Percentiles rank a stretch among this genome's conserved stretches.
These are phyloP conservation scores for Vanessa tameamea DNA, from an alignment of 1,140 invertebrate species.

Conservation along the genomic window DNA sequence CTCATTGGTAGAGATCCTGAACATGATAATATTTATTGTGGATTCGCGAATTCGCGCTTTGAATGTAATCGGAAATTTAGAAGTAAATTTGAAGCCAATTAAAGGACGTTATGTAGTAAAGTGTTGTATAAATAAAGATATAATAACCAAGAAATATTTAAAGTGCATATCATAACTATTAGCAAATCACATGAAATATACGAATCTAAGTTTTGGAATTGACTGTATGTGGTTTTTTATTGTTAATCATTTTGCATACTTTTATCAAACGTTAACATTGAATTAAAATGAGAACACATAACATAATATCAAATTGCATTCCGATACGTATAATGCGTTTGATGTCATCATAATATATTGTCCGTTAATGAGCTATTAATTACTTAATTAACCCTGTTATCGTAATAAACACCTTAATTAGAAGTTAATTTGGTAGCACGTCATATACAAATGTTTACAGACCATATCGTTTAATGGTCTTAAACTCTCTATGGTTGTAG, in stretches of 20 bases:
- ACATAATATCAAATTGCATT: conserved; percentile 30
- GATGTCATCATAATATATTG: conserved; percentile 45
- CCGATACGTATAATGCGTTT: conserved; percentile 49
- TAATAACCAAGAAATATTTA: no score
- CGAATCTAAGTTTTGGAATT: no score
- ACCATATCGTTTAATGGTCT: conserved; percentile 25
- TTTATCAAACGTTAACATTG: neutral
- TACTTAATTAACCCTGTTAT: conserved; percentile 61
- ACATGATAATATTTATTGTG: no score
- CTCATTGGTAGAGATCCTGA: no score
- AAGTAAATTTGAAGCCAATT: no score
- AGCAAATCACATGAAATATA: no score
- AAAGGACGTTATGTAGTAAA: no score
- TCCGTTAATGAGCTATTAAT: conserved; percentile 66
- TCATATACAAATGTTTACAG: conserved; percentile 35
- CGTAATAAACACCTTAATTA: conserved; percentile 58
- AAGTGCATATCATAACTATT: no score
- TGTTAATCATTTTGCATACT: neutral
- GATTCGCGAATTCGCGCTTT: no score
- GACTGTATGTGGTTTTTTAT: no score
- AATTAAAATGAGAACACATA: conserved; percentile 1
- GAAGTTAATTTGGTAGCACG: conserved; percentile 41
- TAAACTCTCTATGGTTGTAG: neutral
- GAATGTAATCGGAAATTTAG: no score
- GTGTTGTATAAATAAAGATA: no score